These are phyloP conservation scores for Bellardia pandia DNA, from an alignment of 2,888 invertebrate genomes.

Conservation along the genomic window DNA sequence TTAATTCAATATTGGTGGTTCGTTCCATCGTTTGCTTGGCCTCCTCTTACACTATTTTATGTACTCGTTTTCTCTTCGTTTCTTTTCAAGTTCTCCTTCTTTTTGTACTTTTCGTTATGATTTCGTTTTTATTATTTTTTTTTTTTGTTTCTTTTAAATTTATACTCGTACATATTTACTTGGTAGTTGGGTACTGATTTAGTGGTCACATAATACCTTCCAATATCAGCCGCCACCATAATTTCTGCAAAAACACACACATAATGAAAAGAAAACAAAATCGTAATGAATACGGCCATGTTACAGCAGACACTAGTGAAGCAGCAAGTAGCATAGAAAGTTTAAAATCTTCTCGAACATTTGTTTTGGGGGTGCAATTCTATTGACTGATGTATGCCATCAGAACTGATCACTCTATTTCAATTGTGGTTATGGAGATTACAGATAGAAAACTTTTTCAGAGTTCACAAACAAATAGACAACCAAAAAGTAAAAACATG, in stretches of 20 bases:
- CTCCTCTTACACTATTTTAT: slow-evolving; percentile 36
- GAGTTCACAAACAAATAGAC: neutral
- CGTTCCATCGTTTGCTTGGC: slow-evolving; percentile 28
- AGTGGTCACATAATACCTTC: slow-evolving; percentile 58
- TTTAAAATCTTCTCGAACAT: too few relatives aligned
- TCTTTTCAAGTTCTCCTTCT: slow-evolving; percentile 42
- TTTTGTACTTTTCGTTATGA: slow-evolving; percentile 59
- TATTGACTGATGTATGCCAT: too few relatives aligned
- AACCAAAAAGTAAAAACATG: neutral
- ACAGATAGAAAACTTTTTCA: too few relatives aligned
- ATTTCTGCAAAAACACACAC: slow-evolving; percentile 10
- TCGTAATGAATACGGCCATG: neutral
- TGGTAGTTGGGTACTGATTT: slow-evolving; percentile 41
- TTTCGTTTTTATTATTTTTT: slow-evolving; percentile 23
- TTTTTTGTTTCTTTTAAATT: slow-evolving; percentile 34
- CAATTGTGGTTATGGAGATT: too few relatives aligned
- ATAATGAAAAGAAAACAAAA: slow-evolving; percentile 43
- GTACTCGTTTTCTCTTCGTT: slow-evolving; percentile 15
- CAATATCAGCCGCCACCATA: slow-evolving; percentile 29
- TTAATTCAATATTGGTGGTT: slow-evolving; percentile 23
- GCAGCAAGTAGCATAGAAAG: neutral
- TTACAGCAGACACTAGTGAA: neutral
- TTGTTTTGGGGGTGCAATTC: too few relatives aligned
- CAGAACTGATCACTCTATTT: too few relatives aligned
- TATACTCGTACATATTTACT: slow-evolving; percentile 9